A percentile compares a stretch with the other conserved stretches of the same genome.
These are phyloP conservation scores for Cephus pulcher DNA, from an alignment of 2,888 invertebrate species.

Conservation along the genomic window DNA sequence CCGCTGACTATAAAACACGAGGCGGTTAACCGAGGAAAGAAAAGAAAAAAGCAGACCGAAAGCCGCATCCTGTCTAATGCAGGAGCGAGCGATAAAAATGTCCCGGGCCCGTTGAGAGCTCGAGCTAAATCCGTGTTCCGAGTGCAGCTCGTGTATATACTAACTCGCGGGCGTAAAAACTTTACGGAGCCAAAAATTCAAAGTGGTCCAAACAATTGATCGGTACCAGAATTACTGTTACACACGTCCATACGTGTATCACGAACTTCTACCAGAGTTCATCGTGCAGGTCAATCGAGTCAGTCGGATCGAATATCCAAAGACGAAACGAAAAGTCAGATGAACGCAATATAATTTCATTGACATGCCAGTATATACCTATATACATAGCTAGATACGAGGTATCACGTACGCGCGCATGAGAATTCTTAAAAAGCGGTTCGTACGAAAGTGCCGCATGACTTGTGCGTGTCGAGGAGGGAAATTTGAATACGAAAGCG, in stretches of 20 bases:
- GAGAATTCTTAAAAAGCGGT: not conserved
- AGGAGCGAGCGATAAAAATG: not conserved
- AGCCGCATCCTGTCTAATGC: not conserved
- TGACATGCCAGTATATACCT: not conserved
- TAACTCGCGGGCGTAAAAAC: not conserved
- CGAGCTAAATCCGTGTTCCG: not conserved
- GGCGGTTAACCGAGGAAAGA: not conserved
- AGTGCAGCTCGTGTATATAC: not conserved
- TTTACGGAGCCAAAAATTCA: not conserved
- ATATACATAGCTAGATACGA: not conserved
- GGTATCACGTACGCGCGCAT: not conserved
- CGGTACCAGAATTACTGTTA: not conserved
- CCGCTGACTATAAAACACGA: not conserved
- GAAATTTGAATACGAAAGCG: conserved; percentile 5
- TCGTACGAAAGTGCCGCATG: not conserved
- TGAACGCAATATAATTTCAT: not conserved
- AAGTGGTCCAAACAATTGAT: not conserved
- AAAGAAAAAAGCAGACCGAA: not conserved
- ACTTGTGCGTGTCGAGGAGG: not conserved
- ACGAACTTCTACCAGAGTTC: not conserved
- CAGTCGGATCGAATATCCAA: conserved; percentile 6
- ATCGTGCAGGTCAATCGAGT: conserved; percentile 6
- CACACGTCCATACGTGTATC: not conserved
- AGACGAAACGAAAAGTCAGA: not conserved
- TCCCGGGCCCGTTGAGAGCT: not conserved